Evolutionary conservation across 2,113 vertebrate genomes (phyloP).

Genomic region (Microtus ochrogaster): DNA sequence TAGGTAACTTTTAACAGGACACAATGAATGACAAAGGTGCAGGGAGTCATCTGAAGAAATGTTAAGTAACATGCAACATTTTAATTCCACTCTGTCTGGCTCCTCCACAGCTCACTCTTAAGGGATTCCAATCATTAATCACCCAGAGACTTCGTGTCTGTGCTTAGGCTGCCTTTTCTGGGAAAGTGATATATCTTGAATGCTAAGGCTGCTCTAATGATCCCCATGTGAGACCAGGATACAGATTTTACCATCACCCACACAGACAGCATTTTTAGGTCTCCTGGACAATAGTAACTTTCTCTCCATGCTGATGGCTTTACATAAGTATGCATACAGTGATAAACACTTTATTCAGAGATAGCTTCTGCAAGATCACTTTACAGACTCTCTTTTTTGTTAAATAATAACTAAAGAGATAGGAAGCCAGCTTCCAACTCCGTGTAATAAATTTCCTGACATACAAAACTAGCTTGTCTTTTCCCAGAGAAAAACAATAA

Average conservation of each 20-base stretch:
- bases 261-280: not conserved
- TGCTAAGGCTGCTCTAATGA: conserved; percentile 69
- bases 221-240: conserved; percentile 46
- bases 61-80: conserved; percentile 60
- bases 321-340: conserved; percentile 19
- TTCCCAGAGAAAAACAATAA: not conserved
- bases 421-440: not conserved
- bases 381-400: not conserved
- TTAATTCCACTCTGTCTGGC: conserved; percentile 70
- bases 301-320: conserved; percentile 41
- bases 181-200: conserved; percentile 71
- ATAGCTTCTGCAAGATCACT: conserved; percentile 14
- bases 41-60: conserved; percentile 47
- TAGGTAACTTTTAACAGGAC: conserved; percentile 11
- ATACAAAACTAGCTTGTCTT: not conserved
- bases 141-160: conserved; percentile 65
- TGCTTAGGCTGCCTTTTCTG: conserved; percentile 43
- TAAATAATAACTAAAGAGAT: not conserved
- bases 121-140: conserved; percentile 78
- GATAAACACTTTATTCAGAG: not conserved
- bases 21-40: not conserved
- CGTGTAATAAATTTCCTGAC: not conserved
- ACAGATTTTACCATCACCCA: conserved; percentile 39
- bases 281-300: conserved; percentile 1
- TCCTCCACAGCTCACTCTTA: conserved; percentile 52